Percentiles rank a stretch among this genome's conserved stretches.
phyloP scores from a whole-genome alignment of 1,140 invertebrate genomes.

The Drosophila truncata region DNA sequence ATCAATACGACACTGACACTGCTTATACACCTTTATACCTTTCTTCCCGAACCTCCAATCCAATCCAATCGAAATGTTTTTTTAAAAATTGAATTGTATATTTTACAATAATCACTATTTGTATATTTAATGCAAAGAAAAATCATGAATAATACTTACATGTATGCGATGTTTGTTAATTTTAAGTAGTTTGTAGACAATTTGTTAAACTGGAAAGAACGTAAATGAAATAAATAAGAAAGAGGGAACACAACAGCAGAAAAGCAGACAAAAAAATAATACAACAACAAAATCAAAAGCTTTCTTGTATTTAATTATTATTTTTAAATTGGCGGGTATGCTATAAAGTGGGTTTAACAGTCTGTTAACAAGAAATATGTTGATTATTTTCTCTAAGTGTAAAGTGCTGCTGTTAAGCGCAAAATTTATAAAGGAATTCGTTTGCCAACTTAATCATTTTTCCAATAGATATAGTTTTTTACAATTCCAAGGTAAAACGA shows the following conservation, averaged over 20 bases:
- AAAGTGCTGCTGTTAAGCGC: constrained; percentile 10
- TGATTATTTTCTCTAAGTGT: background rate
- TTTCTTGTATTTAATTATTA: background rate
- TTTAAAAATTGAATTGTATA: constrained; percentile 58
- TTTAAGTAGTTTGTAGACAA: constrained; percentile 78
- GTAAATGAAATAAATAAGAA: constrained; percentile 63
- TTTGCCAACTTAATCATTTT: background rate
- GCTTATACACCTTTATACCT: constrained; percentile 23
- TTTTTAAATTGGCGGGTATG: constrained; percentile 15
- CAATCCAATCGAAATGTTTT: constrained; percentile 49
- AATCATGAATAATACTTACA: constrained; percentile 29
- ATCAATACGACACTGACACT: constrained; percentile 33
- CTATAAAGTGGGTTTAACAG: background rate
- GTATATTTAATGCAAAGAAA: constrained; percentile 65
- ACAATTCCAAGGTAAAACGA: background rate
- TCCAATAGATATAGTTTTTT: background rate
- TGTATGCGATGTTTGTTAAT: constrained; percentile 77
- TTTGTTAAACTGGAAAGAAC: constrained; percentile 67
- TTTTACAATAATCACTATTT: constrained; percentile 57
- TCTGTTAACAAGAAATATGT: background rate
- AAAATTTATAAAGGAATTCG: background rate
- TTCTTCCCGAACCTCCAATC: constrained; percentile 19
- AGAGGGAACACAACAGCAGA: constrained; percentile 60
- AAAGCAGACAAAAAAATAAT: constrained; percentile 23
- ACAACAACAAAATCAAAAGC: constrained; percentile 13